Evolutionary conservation across 2,113 vertebrate species (phyloP).

Genomic region (Cariama cristata): DNA sequence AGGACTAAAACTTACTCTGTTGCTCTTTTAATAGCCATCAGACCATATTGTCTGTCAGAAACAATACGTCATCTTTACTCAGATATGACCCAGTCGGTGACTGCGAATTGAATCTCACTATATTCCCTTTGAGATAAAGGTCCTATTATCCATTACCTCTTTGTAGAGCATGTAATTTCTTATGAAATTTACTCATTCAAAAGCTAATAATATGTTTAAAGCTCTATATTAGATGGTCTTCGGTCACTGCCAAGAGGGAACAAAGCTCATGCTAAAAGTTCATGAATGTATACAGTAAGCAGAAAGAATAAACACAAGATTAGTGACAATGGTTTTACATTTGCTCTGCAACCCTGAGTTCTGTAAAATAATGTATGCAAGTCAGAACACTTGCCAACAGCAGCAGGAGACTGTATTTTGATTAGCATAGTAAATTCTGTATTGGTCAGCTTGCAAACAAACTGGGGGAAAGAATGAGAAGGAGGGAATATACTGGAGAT

Average conservation of each 20-base stretch:
- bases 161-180: background rate
- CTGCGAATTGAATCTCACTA: background rate
- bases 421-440: background rate
- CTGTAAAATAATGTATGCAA: background rate
- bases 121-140: conserved; percentile 15
- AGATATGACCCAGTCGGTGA: conserved; percentile 25
- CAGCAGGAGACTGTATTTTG: background rate
- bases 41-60: conserved; percentile 30
- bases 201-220: conserved; percentile 1
- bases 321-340: background rate
- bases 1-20: background rate
- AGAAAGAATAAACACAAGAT: background rate
- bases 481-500: background rate
- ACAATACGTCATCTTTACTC: background rate
- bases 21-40: conserved; percentile 9
- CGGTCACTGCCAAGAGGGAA: background rate
- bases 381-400: background rate
- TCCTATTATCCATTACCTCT: background rate
- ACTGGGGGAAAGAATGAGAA: background rate
- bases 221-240: background rate
- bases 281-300: background rate
- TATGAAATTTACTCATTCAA: background rate
- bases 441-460: background rate
- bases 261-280: background rate
- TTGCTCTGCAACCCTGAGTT: background rate